A percentile compares a stretch with the other conserved stretches of the same genome.
These are phyloP conservation scores for Calephelis nemesis DNA, from an alignment of 1,140 invertebrate genomes.

Conservation along the genomic window DNA sequence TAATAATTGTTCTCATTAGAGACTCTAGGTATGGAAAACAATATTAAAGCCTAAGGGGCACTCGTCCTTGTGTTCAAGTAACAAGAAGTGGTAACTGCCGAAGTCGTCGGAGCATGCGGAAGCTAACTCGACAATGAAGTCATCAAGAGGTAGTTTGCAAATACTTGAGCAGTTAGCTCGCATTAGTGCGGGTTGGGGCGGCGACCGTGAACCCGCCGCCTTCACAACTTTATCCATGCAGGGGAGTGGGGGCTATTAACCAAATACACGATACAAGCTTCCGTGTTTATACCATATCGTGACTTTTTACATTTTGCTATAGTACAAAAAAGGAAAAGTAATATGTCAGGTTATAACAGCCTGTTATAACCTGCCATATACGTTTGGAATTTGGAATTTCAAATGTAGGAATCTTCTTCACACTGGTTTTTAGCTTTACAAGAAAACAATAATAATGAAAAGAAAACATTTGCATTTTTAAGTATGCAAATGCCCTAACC, in stretches of 20 bases:
- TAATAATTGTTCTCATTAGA: too few species aligned
- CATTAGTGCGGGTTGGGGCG: constrained; percentile 33
- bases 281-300: too few species aligned
- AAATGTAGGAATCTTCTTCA: too few species aligned
- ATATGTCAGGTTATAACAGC: too few species aligned
- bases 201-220: constrained; percentile 23
- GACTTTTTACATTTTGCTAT: too few species aligned
- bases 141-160: constrained; percentile 54
- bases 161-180: constrained; percentile 58
- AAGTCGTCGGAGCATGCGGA: constrained; percentile 8
- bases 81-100: constrained; percentile 10
- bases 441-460: too few species aligned
- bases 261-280: not conserved
- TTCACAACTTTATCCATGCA: constrained; percentile 30
- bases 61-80: constrained; percentile 3
- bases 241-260: constrained; percentile 1
- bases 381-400: too few species aligned
- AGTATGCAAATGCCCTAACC: too few species aligned
- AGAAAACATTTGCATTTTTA: too few species aligned
- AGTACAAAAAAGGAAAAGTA: too few species aligned
- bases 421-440: too few species aligned
- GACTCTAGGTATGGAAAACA: not conserved
- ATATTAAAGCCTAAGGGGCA: not conserved
- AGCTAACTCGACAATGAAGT: constrained; percentile 35
- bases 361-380: too few species aligned